Evolutionary conservation across 2,113 vertebrate species (phyloP), one percentile per base, ranked within the genome.

Genomic region (Empidonax traillii): DNA sequence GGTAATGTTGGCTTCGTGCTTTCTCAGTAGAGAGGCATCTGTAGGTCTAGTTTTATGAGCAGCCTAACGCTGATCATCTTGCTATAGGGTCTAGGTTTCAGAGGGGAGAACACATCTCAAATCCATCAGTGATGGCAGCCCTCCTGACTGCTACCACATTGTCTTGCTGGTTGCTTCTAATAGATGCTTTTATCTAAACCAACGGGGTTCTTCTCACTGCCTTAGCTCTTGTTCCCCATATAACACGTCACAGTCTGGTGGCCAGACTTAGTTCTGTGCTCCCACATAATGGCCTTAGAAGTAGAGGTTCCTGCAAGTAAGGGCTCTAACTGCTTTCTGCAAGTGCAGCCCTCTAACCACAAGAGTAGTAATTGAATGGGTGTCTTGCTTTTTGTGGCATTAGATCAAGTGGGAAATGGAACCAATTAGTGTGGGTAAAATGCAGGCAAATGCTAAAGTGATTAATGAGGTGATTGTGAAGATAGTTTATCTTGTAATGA

Each of bases 201-300:
- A 68, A 0, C 23, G 68, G 44, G 7, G 3, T 94, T 73, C 56
- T 87, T 3, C 55, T 91, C 19, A 2, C 55, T 35, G 52, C 62
- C 24, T 69, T 53, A 25, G 37, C 15, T 33, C 44, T 79, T 78
- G 25, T 9, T 65, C 24, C 37, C 53, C 9, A 3, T 14, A 0
- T 3, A 19, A 17, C 10, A 9, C 2, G 0, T 79, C 15, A 11
- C 37, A 35, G 22, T 59, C 37, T 25, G 41, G 55, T 1, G 3
- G 28, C 28, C 65, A 17, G 2, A 24, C 43, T 75, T 37, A 15
- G 31, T 84, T 80, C 37, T n/a, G 7, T 51, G 20, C 4, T 2
- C 11, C 72, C 0, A 0, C 4, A 1, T 19, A 23, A 27, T 15
- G 35, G 23, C 68, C 25, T 17, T 67, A 9, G 51, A 63, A 75